Conservation (phyloP, 1,140 invertebrate species). For the Eubasilissa regina region DNA sequence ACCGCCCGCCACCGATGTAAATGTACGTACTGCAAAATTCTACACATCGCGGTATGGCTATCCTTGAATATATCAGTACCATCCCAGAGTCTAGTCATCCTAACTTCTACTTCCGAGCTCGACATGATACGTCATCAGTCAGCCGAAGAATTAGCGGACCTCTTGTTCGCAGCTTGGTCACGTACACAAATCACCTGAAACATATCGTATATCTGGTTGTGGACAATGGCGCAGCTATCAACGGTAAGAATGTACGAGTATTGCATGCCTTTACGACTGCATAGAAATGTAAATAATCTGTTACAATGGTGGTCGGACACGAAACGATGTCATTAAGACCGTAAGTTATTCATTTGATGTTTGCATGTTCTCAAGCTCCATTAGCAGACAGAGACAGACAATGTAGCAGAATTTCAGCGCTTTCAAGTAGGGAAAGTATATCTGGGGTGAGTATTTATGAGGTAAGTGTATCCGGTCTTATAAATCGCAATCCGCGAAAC, state of each 20-base stretch:
- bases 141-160: background rate
- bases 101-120: too few species aligned
- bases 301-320: conserved; percentile 22
- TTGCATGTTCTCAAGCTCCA: conserved; percentile 2
- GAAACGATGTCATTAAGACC: background rate
- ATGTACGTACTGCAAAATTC: too few species aligned
- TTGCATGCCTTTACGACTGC: conserved; percentile 6
- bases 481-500: too few species aligned
- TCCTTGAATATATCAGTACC: too few species aligned
- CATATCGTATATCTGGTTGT: background rate
- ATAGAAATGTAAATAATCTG: conserved; percentile 26
- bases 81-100: too few species aligned
- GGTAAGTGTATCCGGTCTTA: too few species aligned
- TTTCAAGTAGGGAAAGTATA: background rate
- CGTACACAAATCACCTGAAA: background rate
- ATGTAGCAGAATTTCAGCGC: background rate
- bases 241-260: conserved; percentile 6
- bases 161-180: background rate
- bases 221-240: conserved; percentile 9
- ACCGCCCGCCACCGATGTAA: too few species aligned
- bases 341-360: conserved; percentile 3
- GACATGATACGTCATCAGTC: too few species aligned
- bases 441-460: too few species aligned
- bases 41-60: too few species aligned
- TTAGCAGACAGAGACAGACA: conserved; percentile 1